Evolutionary conservation across 1,140 invertebrate species (phyloP).

Genomic region (Drosophila cardini): DNA sequence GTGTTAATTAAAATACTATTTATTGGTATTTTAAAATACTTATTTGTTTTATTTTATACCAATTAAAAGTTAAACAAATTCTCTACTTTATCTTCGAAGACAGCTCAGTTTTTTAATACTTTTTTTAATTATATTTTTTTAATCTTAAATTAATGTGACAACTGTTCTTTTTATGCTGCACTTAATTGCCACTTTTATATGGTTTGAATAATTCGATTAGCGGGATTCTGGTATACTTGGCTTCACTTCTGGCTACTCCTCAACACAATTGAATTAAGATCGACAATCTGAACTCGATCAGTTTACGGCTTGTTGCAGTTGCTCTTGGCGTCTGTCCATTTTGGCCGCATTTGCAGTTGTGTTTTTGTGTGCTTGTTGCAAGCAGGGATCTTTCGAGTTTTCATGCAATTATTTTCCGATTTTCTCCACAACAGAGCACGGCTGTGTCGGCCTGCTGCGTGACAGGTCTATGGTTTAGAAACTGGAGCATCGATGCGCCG

Average conservation of each 20-base stretch:
- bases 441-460: slow-evolving; percentile 63
- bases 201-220: slow-evolving; percentile 62
- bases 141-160: not conserved
- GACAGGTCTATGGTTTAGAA: slow-evolving; percentile 77
- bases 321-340: slow-evolving; percentile 14
- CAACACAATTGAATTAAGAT: slow-evolving; percentile 54
- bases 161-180: slow-evolving; percentile 36
- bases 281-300: slow-evolving; percentile 67
- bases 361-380: slow-evolving; percentile 50
- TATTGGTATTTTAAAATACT: too few species aligned
- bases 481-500: slow-evolving; percentile 74
- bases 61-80: too few species aligned
- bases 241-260: slow-evolving; percentile 37
- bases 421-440: slow-evolving; percentile 62
- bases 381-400: slow-evolving; percentile 72
- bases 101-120: too few species aligned
- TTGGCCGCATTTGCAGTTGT: slow-evolving; percentile 57
- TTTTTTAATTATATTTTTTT: not conserved
- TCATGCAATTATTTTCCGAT: slow-evolving; percentile 81
- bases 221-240: slow-evolving; percentile 49
- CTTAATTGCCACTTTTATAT: slow-evolving; percentile 36
- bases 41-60: too few species aligned
- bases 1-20: too few species aligned
- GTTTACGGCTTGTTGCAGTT: slow-evolving; percentile 29
- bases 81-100: too few species aligned